Evolutionary conservation across 2,888 invertebrate species (phyloP), one percentile per base, ranked within the genome.

Genomic region (Euspilapteryx auroguttella): DNA sequence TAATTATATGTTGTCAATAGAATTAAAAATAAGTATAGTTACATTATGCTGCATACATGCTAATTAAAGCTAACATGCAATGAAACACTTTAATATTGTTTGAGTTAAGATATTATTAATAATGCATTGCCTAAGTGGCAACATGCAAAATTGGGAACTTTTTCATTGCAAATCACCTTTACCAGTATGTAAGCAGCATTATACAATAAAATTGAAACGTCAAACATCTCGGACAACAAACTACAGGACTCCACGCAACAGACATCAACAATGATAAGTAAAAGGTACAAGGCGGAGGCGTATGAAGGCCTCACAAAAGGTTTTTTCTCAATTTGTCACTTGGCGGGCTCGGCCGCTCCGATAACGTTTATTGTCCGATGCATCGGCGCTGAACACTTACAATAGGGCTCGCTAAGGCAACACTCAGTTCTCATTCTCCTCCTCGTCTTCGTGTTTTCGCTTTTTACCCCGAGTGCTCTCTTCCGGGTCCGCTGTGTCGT

Each of bases 401-500:
- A 50, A 66, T 56, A 64, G 65, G 65, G 62, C 68, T 64, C 61
- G 57, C 59, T 63, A 71, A 69, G 69, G 73, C 71, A 63, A 57
- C 56, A 52, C 59, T 75, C 66, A 77, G 55, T 75, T 76, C 33
- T 78, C 75, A 21, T 73, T 76, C 33, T 78, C 75, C 21, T 73
- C 68, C n/a, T 73, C 75, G 23, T 78, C 79, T 41, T 79, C 79
- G 35, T 78, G 78, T 73, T 80, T 80, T 52, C 80, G 75, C 44
- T 80, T 80, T 56, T 80, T 80, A 55, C 80, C 80, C 44, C 80
- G 66, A 49, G 79, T 79, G 47, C 79, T 75, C 44, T 79, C 71
- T 47, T 78, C 71, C 15, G 64, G 66, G 36, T 61, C 63, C 21
- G 59, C 57, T 32, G 57, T 56, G 3, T 58, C 63, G 17, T 24